Evolutionary conservation across 2,113 vertebrate species (phyloP), one percentile per base, ranked within the genome.

Genomic region (Ameiurus melas): DNA sequence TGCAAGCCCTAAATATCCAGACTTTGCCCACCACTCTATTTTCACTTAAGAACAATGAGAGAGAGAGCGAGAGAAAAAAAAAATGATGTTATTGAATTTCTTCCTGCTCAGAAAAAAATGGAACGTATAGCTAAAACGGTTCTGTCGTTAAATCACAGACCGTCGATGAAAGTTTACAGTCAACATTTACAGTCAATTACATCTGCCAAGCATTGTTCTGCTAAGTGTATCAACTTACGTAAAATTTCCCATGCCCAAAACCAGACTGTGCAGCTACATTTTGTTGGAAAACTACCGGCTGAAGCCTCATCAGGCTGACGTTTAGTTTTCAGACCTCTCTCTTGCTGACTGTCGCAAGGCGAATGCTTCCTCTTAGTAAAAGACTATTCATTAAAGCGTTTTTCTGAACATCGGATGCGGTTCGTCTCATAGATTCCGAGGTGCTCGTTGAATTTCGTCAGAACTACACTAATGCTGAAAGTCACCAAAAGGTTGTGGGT

Each of bases 191-290:
- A 60, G n/a, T n/a, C 82, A 39, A n/a, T 47, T 16, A n/a, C 43
- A 39, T 25, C 20, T 88, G 83, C 83, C 87, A 88, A 80, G 71
- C 60, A 58, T 79, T 84, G 83, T 79, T 88, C 85, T 58, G 25
- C 33, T 80, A 30, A 70, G 22, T 17, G 73, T 80, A 85, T 88
- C 83, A 10, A 57, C 27, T 85, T 88, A 68, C 87, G 85, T 80
- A 88, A 88, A 85, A 88, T 85, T 88, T 43, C 25, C 36, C 4
- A 58, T 58, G 30, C 36, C 83, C 71, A 12, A 66, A 78, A 88
- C 73, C 62, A 85, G 70, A 16, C 9, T 87, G 83, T 33, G 33
- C 57, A 66, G 86, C 47, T 85, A 57, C 60, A 43, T 80, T 43
- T 25, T 70, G 83, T 68, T 51, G 43, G 25, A 68, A 83, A 60